A percentile compares a stretch with the other conserved stretches of the same genome.
Conservation (phyloP, 2,888 invertebrate genomes). For the Drepanosiphum platanoidis region DNA sequence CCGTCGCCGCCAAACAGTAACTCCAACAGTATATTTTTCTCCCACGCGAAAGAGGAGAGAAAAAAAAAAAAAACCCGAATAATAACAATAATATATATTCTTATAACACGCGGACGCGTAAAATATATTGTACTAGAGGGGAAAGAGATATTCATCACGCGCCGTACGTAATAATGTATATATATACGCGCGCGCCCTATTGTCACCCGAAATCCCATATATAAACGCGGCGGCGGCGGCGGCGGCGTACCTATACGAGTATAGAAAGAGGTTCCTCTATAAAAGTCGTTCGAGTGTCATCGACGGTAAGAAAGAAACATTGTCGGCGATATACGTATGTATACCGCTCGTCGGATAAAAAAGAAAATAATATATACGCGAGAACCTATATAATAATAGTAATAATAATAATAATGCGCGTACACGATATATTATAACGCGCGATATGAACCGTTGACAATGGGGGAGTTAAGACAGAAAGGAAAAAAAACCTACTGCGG, state of each 20-base stretch:
- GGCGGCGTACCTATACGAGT: neutral
- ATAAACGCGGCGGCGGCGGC: neutral
- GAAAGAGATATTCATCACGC: constrained; percentile 55
- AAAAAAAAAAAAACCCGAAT: constrained; percentile 27
- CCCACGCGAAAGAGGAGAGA: constrained; percentile 43
- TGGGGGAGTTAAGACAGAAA: constrained; percentile 61
- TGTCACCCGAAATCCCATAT: constrained; percentile 58
- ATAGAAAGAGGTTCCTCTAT: constrained; percentile 45
- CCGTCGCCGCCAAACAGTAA: neutral
- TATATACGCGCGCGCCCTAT: neutral
- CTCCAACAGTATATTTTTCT: constrained; percentile 36
- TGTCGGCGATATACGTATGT: constrained; percentile 55
- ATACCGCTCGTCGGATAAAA: constrained; percentile 33
- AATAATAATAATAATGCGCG: neutral
- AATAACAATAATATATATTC: constrained; percentile 58
- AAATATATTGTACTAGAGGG: constrained; percentile 43
- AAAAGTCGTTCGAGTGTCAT: constrained; percentile 62
- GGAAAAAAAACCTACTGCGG: constrained; percentile 39
- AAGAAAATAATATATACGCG: constrained; percentile 16
- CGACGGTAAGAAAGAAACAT: constrained; percentile 62
- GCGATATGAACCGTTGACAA: constrained; percentile 53
- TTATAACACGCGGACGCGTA: constrained; percentile 9
- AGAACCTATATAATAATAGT: neutral
- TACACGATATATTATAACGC: neutral
- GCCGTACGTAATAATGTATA: neutral